A percentile compares a stretch with the other conserved stretches of the same genome.
These are phyloP conservation scores for Leistus spinibarbis DNA, from an alignment of 2,888 invertebrate species.

Conservation along the genomic window DNA sequence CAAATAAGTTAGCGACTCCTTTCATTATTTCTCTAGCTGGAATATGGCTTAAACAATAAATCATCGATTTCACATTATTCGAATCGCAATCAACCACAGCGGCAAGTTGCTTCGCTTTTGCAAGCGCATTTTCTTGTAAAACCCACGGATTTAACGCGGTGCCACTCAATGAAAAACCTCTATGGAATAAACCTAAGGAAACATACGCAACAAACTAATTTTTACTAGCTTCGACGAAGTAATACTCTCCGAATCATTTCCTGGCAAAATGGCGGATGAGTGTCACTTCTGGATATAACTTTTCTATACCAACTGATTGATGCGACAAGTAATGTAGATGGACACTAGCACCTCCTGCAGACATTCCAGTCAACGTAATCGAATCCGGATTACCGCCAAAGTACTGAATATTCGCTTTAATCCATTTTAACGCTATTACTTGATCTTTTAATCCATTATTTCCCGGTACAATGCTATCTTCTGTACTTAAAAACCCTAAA, in stretches of 20 bases:
- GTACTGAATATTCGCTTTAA: conserved; percentile 66
- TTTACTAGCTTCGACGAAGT: no score
- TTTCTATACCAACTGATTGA: conserved; percentile 53
- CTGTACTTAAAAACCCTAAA: conserved; percentile 73
- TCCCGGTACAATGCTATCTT: conserved; percentile 67
- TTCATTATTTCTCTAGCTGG: conserved; percentile 67
- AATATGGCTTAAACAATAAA: conserved; percentile 68
- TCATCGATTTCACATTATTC: conserved; percentile 60
- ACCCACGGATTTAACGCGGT: conserved; percentile 66
- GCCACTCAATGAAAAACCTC: conserved; percentile 75
- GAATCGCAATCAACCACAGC: conserved; percentile 68
- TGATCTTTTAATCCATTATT: conserved; percentile 77
- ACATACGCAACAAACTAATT: no score
- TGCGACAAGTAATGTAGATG: conserved; percentile 72
- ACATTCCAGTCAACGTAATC: conserved; percentile 68
- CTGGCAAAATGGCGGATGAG: no score
- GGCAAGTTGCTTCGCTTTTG: conserved; percentile 68
- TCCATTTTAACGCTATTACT: conserved; percentile 68
- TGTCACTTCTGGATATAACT: not conserved
- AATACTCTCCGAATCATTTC: no score
- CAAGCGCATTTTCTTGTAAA: conserved; percentile 62
- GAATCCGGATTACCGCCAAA: conserved; percentile 73
- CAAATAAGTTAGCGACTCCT: conserved; percentile 64
- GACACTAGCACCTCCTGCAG: conserved; percentile 74
- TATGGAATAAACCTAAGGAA: conserved; percentile 62